These are phyloP conservation scores for Zhuqinia jingwanae DNA, from an alignment of 2,888 invertebrate genomes.

Conservation along the genomic window DNA sequence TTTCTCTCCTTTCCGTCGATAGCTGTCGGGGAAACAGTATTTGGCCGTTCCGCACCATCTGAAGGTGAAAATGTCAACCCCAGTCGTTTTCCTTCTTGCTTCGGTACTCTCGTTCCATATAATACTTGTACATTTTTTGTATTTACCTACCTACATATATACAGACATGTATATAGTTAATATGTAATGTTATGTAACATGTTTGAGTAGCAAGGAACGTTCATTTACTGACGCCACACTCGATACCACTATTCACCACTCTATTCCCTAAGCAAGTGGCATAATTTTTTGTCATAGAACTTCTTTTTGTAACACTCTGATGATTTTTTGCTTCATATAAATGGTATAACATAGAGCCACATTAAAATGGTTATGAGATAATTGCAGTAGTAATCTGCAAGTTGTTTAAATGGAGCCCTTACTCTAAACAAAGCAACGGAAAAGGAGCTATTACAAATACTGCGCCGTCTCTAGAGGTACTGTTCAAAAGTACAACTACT, in stretches of 20 bases:
- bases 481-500: too few species aligned
- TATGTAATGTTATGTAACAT: too few species aligned
- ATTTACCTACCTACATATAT: too few species aligned
- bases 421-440: too few species aligned
- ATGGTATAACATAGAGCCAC: too few species aligned
- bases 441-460: too few species aligned
- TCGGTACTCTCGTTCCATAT: not conserved
- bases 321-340: not conserved
- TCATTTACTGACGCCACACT: not conserved
- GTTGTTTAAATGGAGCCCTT: too few species aligned
- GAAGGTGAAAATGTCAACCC: constrained; percentile 50
- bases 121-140: not conserved
- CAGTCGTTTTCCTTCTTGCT: not conserved
- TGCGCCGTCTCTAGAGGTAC: too few species aligned
- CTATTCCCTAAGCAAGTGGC: too few species aligned
- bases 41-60: constrained; percentile 57
- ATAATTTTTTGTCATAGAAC: not conserved
- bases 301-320: not conserved
- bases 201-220: not conserved
- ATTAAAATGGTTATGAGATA: not conserved
- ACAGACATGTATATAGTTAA: too few species aligned
- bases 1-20: too few species aligned
- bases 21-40: constrained; percentile 43
- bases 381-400: not conserved
- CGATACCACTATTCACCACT: not conserved